Conservation (phyloP, 2,113 vertebrate genomes). For the Lepisosteus osseus region DNA sequence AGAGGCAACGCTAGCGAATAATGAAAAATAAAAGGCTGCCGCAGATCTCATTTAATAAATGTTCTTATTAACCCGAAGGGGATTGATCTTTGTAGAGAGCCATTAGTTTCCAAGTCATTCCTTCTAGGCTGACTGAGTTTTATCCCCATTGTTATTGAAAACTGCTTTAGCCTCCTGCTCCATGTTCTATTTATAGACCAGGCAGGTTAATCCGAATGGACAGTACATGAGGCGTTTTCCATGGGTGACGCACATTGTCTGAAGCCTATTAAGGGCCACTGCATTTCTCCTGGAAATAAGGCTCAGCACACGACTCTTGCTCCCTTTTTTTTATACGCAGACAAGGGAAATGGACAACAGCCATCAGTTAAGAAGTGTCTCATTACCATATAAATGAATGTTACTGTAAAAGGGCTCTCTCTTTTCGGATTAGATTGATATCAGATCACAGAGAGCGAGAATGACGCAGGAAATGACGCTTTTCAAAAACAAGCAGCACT, state of each 20-base stretch:
- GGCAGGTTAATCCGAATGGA: slow-evolving; percentile 64
- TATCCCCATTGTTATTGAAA: slow-evolving; percentile 43
- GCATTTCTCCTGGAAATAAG: slow-evolving; percentile 34
- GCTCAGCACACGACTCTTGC: slow-evolving; percentile 26
- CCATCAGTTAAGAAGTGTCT: slow-evolving; percentile 45
- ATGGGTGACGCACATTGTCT: slow-evolving; percentile 43
- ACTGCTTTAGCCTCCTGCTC: slow-evolving; percentile 35
- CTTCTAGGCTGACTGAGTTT: slow-evolving; percentile 57
- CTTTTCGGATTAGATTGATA: not conserved
- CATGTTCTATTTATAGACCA: slow-evolving; percentile 46
- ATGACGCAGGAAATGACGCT: slow-evolving; percentile 23
- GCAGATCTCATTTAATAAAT: not conserved
- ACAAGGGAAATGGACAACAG: slow-evolving; percentile 38
- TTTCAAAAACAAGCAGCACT: slow-evolving; percentile 8
- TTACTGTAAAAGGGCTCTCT: slow-evolving; percentile 28
- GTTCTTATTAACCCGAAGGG: slow-evolving; percentile 69
- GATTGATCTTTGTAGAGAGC: slow-evolving; percentile 64
- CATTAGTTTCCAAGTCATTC: slow-evolving; percentile 68
- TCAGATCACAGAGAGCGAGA: slow-evolving; percentile 12
- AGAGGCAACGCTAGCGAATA: too few species aligned
- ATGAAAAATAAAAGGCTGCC: too few species aligned
- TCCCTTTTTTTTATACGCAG: slow-evolving; percentile 39
- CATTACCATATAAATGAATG: slow-evolving; percentile 49
- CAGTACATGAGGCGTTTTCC: slow-evolving; percentile 42
- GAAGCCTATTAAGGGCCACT: slow-evolving; percentile 26